Evolutionary conservation across 2,797 vertebrate genomes (phyloP).

Genomic region (Poecilia gillii): DNA sequence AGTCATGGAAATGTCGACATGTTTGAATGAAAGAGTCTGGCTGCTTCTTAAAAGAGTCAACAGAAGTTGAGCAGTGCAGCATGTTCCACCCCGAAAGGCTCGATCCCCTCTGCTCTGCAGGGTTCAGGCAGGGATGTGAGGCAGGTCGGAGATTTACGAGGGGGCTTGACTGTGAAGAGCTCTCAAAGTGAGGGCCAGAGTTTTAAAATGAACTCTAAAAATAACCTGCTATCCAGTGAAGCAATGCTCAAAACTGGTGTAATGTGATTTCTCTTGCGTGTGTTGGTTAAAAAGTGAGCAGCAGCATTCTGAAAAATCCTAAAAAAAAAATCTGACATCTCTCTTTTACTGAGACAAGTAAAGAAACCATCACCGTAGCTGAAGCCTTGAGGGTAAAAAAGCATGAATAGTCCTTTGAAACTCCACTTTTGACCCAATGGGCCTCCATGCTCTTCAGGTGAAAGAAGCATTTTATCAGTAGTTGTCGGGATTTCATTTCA

Average conservation of each 20-base stretch:
- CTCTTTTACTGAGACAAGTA: background rate
- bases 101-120: background rate
- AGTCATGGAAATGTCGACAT: background rate
- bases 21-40: background rate
- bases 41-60: background rate
- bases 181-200: background rate
- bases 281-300: background rate
- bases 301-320: background rate
- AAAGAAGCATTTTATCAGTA: background rate
- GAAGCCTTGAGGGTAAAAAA: background rate
- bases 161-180: background rate
- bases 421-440: background rate
- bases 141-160: background rate
- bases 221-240: background rate
- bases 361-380: background rate
- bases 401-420: background rate
- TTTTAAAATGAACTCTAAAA: constrained; percentile 6
- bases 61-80: background rate
- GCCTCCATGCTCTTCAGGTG: background rate
- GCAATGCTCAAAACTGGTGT: background rate
- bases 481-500: background rate
- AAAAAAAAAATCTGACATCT: background rate
- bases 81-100: background rate
- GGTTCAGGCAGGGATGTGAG: background rate
- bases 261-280: constrained; percentile 1